Evolutionary conservation across 2,888 invertebrate species (phyloP).

Genomic region (Ptychoptera albimana): DNA sequence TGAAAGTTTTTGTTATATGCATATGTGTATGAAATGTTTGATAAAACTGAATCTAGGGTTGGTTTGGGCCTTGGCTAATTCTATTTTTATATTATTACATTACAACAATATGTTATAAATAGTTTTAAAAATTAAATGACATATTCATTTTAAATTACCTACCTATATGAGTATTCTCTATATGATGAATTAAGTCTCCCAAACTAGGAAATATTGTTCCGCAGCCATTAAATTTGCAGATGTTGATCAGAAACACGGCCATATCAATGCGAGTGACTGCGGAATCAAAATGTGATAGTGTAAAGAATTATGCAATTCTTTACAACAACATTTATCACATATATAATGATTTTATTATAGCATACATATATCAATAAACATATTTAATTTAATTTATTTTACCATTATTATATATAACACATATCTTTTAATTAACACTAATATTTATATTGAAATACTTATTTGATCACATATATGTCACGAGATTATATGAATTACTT

Average conservation of each 20-base stretch:
- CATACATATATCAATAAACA: no score
- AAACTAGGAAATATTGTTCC: constrained; percentile 68
- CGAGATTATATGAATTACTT: no score
- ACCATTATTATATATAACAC: no score
- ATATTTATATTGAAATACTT: no score
- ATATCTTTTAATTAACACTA: no score
- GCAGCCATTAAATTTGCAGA: constrained; percentile 78
- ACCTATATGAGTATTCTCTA: constrained; percentile 80
- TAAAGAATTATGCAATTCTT: constrained; percentile 14
- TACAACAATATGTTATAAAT: background rate
- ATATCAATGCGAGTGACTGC: constrained; percentile 37
- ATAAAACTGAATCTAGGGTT: background rate
- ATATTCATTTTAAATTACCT: constrained; percentile 21
- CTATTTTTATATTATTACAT: background rate
- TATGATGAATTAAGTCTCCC: constrained; percentile 69
- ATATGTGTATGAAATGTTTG: background rate
- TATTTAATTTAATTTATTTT: no score
- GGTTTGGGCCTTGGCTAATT: constrained; percentile 1
- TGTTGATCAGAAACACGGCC: constrained; percentile 83
- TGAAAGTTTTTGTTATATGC: no score
- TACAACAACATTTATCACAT: constrained; percentile 27
- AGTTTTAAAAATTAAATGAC: background rate
- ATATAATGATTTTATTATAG: no score
- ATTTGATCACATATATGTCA: no score
- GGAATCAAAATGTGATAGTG: constrained; percentile 17